Conservation (phyloP, 2,888 invertebrate species). For the Serripes groenlandicus region DNA sequence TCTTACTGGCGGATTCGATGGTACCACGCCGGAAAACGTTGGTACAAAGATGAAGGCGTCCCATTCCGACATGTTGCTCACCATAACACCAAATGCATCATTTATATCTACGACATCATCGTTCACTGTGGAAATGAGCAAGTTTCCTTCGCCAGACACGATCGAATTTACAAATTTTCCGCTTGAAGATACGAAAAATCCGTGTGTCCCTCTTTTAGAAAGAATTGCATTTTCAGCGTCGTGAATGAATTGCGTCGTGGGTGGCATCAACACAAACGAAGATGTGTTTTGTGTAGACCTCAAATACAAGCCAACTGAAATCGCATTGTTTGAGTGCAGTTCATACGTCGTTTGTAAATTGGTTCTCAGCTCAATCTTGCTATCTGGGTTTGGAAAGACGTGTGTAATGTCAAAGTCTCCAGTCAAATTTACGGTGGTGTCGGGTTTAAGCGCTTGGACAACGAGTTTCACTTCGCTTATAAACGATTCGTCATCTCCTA, state of each 20-base stretch:
- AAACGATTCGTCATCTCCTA: no score
- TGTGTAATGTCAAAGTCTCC: background rate
- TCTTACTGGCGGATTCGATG: no score
- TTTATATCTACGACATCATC: no score
- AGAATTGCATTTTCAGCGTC: background rate
- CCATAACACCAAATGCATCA: no score
- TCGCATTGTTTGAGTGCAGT: background rate
- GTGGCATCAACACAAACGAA: background rate
- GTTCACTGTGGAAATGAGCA: background rate
- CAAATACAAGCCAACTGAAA: background rate
- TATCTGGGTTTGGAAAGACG: background rate
- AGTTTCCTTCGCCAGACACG: background rate
- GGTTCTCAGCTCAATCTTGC: background rate
- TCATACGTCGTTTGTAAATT: background rate
- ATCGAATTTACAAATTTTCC: background rate
- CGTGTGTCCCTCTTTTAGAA: background rate
- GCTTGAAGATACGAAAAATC: background rate
- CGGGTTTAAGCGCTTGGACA: background rate
- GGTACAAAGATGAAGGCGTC: no score
- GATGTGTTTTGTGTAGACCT: background rate
- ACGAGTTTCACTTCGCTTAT: no score
- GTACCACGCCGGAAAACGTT: no score
- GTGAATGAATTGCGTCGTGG: background rate
- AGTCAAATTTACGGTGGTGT: background rate
- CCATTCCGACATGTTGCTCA: no score